These are phyloP conservation scores for Hozukius guyotensis DNA, from an alignment of 2,797 vertebrate genomes.

Conservation along the genomic window DNA sequence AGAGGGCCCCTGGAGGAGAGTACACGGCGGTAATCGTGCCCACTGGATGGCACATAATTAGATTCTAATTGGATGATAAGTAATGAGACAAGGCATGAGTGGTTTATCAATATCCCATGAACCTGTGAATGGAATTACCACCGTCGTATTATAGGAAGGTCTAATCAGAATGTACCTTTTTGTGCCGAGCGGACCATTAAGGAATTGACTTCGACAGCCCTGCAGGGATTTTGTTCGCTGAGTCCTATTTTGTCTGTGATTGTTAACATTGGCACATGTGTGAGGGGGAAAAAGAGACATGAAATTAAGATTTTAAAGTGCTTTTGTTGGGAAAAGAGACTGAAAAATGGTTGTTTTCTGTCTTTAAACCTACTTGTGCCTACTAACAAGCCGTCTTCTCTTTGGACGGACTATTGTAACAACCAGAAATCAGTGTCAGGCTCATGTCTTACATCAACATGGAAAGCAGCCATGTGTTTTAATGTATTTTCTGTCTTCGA, in stretches of 20 bases:
- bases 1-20: conserved; percentile 76
- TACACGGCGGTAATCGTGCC: conserved; percentile 72
- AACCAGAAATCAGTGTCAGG: background rate
- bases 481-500: conserved; percentile 50
- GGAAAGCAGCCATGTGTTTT: conserved; percentile 43
- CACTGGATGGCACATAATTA: conserved; percentile 83
- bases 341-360: conserved; percentile 1
- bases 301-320: conserved; percentile 26
- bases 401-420: background rate
- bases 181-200: conserved; percentile 72
- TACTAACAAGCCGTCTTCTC: background rate
- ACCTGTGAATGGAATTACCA: conserved; percentile 81
- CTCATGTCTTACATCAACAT: background rate
- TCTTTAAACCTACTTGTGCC: background rate
- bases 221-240: conserved; percentile 63
- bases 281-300: background rate
- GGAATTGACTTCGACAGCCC: conserved; percentile 73
- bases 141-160: conserved; percentile 71
- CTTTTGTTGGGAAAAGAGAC: conserved; percentile 19
- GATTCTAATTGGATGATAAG: conserved; percentile 84
- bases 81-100: conserved; percentile 77
- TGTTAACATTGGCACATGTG: conserved; percentile 38
- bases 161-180: conserved; percentile 81
- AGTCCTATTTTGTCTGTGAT: conserved; percentile 52
- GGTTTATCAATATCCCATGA: conserved; percentile 83